Conservation (phyloP, 1,140 invertebrate genomes). For the Pinna nobilis region DNA sequence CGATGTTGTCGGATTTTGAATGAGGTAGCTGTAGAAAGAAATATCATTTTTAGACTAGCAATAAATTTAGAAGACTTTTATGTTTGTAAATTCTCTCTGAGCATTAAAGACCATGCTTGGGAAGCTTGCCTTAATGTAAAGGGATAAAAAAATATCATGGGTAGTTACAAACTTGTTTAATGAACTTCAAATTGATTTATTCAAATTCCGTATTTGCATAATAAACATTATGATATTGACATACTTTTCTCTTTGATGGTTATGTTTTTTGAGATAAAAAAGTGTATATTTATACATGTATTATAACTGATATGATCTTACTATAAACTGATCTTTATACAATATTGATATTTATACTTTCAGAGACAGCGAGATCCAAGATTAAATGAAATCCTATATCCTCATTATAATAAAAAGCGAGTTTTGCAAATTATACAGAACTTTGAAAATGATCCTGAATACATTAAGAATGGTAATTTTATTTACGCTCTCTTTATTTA, state of each 20-base stretch:
- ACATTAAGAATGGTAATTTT: constrained; percentile 84
- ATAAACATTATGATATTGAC: not conserved
- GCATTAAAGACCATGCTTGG: no score
- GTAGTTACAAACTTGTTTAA: no score
- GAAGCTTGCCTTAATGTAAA: no score
- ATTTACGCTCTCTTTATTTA: not conserved
- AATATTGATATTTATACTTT: constrained; percentile 37
- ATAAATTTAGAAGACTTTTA: no score
- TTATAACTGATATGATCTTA: not conserved
- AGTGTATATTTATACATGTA: not conserved
- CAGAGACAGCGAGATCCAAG: constrained; percentile 97
- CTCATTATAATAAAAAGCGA: constrained; percentile 96
- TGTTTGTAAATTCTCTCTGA: no score
- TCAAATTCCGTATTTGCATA: no score
- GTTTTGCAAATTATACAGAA: constrained; percentile 94
- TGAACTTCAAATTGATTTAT: no score
- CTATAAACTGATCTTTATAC: not conserved
- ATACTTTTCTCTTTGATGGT: not conserved
- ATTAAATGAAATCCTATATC: constrained; percentile 99
- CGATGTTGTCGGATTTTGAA: no score
- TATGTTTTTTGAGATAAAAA: not conserved
- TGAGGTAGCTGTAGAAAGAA: no score
- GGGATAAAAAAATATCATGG: no score
- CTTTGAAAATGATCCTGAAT: constrained; percentile 92
- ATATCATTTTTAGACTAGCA: no score